phyloP scores from a whole-genome alignment of 2,797 vertebrate genomes.

The Champsocephalus gunnari region DNA sequence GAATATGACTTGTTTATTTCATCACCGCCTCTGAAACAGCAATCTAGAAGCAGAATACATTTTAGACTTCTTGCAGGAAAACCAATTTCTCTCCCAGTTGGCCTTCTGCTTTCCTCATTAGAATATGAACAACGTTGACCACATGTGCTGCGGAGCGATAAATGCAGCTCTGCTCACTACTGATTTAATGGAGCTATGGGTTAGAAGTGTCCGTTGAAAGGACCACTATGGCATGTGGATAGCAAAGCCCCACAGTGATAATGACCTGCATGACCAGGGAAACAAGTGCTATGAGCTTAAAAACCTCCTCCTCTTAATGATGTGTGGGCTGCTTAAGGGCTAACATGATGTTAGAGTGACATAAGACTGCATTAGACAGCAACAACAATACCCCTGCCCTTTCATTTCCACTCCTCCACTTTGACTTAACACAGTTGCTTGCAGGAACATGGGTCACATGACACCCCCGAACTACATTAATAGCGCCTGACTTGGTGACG shows the following conservation, averaged over 20 bases:
- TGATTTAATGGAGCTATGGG: constrained; percentile 51
- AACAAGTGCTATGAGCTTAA: constrained; percentile 39
- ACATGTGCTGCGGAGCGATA: constrained; percentile 40
- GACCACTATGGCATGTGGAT: constrained; percentile 21
- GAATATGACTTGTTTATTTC: constrained; percentile 51
- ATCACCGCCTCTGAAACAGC: constrained; percentile 41
- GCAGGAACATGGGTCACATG: constrained; percentile 27
- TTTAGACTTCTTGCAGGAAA: constrained; percentile 56
- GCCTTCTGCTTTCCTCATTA: constrained; percentile 54
- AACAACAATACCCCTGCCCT: constrained; percentile 19
- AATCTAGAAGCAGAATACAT: constrained; percentile 39
- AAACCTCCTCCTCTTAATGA: constrained; percentile 51
- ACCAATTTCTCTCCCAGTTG: constrained; percentile 58
- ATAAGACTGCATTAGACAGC: constrained; percentile 24
- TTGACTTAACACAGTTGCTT: constrained; percentile 51
- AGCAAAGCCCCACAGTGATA: constrained; percentile 34
- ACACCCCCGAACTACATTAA: constrained; percentile 39
- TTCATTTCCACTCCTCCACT: constrained; percentile 54
- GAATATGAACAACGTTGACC: constrained; percentile 65
- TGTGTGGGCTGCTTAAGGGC: constrained; percentile 51
- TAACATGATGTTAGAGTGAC: constrained; percentile 44
- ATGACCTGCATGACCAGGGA: constrained; percentile 46
- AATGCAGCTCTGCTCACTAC: constrained; percentile 42
- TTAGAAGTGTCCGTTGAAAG: constrained; percentile 18
- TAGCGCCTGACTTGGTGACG: constrained; percentile 23